Conservation (phyloP, 2,888 invertebrate genomes). For the Argyresthia albistria region DNA sequence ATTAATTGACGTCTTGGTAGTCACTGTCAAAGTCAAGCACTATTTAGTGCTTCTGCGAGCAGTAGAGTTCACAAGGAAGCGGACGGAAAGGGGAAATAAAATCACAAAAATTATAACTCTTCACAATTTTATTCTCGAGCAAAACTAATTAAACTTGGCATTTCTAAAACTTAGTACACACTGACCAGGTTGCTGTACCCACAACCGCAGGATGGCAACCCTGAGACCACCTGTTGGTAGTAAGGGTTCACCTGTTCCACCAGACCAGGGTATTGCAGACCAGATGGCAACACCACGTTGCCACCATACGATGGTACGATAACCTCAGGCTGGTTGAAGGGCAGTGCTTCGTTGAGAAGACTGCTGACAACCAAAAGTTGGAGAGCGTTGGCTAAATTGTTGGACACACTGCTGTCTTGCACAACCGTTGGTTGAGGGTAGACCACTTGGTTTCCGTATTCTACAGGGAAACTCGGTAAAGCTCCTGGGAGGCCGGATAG, state of each 20-base stretch:
- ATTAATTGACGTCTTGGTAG: no score
- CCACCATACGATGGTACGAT: neutral
- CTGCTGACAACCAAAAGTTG: slow-evolving; percentile 13
- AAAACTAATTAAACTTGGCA: neutral
- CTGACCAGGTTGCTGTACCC: neutral
- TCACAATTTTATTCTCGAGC: no score
- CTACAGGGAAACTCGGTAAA: neutral
- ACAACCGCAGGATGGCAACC: neutral
- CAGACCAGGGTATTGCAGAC: neutral
- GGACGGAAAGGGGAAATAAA: no score
- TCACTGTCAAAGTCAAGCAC: no score
- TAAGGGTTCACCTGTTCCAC: neutral
- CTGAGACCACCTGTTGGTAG: neutral
- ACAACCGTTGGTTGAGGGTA: neutral
- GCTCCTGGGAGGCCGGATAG: neutral
- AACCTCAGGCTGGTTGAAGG: slow-evolving; percentile 2
- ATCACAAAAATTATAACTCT: no score
- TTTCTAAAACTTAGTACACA: neutral
- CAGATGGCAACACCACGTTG: neutral
- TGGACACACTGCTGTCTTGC: slow-evolving; percentile 12
- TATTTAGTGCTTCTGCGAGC: no score
- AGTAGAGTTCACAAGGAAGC: no score
- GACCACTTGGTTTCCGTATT: neutral
- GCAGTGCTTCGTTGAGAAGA: slow-evolving; percentile 10
- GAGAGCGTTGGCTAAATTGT: slow-evolving; percentile 12